phyloP scores from a whole-genome alignment of 2,797 vertebrate genomes.

The Artibeus jamaicensis region DNA sequence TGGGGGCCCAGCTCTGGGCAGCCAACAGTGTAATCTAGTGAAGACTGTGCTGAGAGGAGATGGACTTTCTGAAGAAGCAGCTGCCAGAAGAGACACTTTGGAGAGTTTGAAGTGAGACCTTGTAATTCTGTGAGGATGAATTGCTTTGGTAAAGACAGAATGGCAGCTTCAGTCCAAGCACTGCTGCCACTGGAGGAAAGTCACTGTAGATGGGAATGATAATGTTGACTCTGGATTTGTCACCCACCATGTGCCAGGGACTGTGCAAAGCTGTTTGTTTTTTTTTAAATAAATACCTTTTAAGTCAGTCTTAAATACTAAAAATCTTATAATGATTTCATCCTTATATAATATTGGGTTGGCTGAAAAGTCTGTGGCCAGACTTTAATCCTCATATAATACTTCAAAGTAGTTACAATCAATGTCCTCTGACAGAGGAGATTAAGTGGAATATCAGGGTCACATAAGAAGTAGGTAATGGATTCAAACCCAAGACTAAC shows the following conservation, averaged over 20 bases:
- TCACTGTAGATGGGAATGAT: too few species aligned
- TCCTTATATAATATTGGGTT: too few species aligned
- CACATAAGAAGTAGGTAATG: neutral
- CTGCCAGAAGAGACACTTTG: neutral
- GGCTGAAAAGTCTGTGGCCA: too few species aligned
- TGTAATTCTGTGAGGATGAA: neutral
- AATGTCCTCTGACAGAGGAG: neutral
- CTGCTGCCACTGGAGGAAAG: neutral
- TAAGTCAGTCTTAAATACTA: neutral
- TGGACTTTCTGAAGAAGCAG: neutral
- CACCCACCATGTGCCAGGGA: neutral
- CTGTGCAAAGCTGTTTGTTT: neutral
- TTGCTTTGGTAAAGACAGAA: neutral
- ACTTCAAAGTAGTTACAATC: neutral
- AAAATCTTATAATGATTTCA: neutral
- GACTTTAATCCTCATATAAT: neutral
- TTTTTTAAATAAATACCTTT: neutral
- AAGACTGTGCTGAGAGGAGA: neutral
- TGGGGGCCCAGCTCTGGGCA: neutral
- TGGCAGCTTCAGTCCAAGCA: neutral
- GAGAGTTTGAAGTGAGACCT: neutral
- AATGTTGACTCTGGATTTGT: neutral
- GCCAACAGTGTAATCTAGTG: fast-evolving
- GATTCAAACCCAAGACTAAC: neutral
- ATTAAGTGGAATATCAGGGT: neutral